A percentile compares a stretch with the other conserved stretches of the same genome.
Conservation (phyloP, 2,113 vertebrate species). For the Aldabrachelys gigantea region DNA sequence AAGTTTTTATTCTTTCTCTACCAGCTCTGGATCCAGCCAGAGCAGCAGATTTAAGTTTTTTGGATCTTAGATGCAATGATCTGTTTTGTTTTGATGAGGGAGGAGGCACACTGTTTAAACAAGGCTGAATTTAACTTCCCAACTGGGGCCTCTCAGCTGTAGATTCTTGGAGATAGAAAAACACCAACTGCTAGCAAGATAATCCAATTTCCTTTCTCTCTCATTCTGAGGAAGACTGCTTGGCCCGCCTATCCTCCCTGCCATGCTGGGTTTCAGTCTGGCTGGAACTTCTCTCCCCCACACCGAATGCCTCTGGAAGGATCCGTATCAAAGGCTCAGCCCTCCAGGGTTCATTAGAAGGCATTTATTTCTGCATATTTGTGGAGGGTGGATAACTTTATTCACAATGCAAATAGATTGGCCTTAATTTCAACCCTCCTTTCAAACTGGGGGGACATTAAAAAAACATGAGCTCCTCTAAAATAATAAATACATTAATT, state of each 20-base stretch:
- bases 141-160: constrained; percentile 55
- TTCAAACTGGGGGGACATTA: constrained; percentile 75
- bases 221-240: constrained; percentile 30
- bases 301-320: constrained; percentile 42
- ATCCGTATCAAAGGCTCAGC: constrained; percentile 82
- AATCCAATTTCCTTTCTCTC: constrained; percentile 80
- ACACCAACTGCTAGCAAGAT: constrained; percentile 76
- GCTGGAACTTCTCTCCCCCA: constrained; percentile 48
- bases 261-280: constrained; percentile 74
- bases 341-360: constrained; percentile 80
- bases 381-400: constrained; percentile 71
- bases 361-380: constrained; percentile 84
- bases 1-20: not conserved
- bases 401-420: constrained; percentile 79
- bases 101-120: constrained; percentile 34
- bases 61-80: not conserved
- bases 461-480: constrained; percentile 74
- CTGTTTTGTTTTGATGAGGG: constrained; percentile 2
- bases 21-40: not conserved
- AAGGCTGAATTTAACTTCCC: constrained; percentile 48
- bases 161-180: constrained; percentile 67
- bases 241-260: constrained; percentile 24
- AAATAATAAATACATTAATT: constrained; percentile 70
- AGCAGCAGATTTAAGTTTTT: not conserved
- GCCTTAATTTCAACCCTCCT: constrained; percentile 78